Evolutionary conservation across 2,888 invertebrate species (phyloP).

Genomic region (Drosophila stalkeri): DNA sequence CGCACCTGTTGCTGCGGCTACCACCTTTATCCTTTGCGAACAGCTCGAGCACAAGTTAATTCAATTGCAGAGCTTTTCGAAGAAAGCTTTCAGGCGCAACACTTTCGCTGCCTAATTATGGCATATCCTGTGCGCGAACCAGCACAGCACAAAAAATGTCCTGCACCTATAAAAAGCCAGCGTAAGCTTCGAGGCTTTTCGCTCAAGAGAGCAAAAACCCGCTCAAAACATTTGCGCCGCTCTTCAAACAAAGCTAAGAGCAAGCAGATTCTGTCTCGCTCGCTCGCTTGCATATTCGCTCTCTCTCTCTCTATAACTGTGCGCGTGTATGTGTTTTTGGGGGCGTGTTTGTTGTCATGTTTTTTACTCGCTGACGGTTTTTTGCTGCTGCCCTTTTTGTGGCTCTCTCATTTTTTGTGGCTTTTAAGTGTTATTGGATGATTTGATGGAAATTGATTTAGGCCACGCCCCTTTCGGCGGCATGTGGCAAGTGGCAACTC

Average conservation of each 20-base stretch:
- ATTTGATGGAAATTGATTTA: constrained; percentile 78
- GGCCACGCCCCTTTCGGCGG: constrained; percentile 67
- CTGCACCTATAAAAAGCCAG: constrained; percentile 38
- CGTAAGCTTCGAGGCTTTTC: constrained; percentile 33
- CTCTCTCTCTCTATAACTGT: background rate
- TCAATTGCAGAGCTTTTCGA: constrained; percentile 33
- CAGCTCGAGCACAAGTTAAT: constrained; percentile 5
- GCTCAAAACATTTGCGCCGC: constrained; percentile 42
- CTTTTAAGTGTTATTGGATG: constrained; percentile 73
- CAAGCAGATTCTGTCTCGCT: constrained; percentile 13
- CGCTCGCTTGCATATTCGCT: background rate
- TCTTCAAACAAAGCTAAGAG: constrained; percentile 50
- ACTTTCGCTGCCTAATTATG: constrained; percentile 59
- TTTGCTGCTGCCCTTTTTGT: constrained; percentile 39
- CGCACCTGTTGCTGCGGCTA: constrained; percentile 53
- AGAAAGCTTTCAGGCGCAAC: constrained; percentile 38
- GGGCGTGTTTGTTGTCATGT: constrained; percentile 76
- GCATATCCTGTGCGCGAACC: constrained; percentile 76
- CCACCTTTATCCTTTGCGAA: background rate
- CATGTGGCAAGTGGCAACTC: constrained; percentile 51
- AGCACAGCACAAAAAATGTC: constrained; percentile 56
- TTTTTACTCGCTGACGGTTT: constrained; percentile 57
- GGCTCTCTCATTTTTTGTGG: constrained; percentile 37
- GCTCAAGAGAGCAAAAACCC: constrained; percentile 44
- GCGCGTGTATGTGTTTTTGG: constrained; percentile 48